Evolutionary conservation across 2,113 vertebrate species (phyloP).

Genomic region (Xiphophorus maculatus): DNA sequence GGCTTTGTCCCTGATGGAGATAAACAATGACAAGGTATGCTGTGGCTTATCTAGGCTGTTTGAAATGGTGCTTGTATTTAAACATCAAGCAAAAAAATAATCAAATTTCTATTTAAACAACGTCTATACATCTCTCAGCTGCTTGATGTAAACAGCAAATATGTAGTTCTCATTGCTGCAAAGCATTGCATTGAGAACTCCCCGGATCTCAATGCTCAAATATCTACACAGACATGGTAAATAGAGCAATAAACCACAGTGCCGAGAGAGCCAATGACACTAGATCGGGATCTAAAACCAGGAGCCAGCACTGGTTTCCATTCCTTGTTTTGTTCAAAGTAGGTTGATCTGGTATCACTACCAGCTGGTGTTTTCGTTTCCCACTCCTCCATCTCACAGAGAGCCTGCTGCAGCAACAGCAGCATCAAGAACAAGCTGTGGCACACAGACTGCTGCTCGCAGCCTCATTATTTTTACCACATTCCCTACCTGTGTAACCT

Average conservation of each 20-base stretch:
- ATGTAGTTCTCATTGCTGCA: background rate
- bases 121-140: background rate
- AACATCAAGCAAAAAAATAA: background rate
- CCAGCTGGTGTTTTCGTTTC: conserved; percentile 45
- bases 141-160: background rate
- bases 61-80: conserved; percentile 1
- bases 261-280: background rate
- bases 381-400: conserved; percentile 16
- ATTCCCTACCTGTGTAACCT: conserved; percentile 22
- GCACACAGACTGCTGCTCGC: conserved; percentile 23
- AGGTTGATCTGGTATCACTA: conserved; percentile 26
- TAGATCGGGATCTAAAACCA: conserved; percentile 21
- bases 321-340: conserved; percentile 20
- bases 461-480: conserved; percentile 39
- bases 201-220: conserved; percentile 12
- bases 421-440: conserved; percentile 40
- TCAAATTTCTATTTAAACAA: background rate
- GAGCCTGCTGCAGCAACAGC: conserved; percentile 32
- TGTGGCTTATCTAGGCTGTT: conserved; percentile 14
- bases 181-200: background rate
- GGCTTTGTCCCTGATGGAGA: conserved; percentile 57
- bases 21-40: conserved; percentile 26
- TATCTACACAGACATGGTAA: conserved; percentile 3
- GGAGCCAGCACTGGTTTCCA: background rate
- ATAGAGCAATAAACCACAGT: conserved; percentile 1